Evolutionary conservation across 2,888 invertebrate species (phyloP), one percentile per base, ranked within the genome.

Genomic region (Xestia c-nigrum): DNA sequence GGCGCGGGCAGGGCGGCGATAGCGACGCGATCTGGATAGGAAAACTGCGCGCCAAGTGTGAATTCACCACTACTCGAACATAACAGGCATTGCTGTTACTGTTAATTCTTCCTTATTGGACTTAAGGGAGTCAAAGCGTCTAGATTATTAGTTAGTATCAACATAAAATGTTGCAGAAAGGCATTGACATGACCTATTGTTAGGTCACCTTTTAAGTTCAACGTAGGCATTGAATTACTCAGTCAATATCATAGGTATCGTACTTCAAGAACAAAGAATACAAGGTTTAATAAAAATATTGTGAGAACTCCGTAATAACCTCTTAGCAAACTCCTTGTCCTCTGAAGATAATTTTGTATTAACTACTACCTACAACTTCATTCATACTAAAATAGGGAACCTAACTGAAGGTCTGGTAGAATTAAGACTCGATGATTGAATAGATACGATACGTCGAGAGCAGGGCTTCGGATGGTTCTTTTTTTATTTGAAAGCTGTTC

Each of bases 191-290:
- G n/a, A 40, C 40, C 9, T 43, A 43, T 38, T 31, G 21, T 21
- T 52, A 9, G 31, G 52, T 55, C 31, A 73, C 43, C 72, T 72
- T 55, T 73, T 46, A 71, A 52, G 31, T 73, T 55, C 5, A 74
- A 75, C 59, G 38, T 47, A 55, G 47, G 16, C 57, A 47, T 47
- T 57, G 46, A 59, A 57, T 38, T 47, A 40, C 7, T 59, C 24
- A n/a, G 24, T n/a, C 21, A 74, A 59, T 59, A 59, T 24, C 59
- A 75, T 31, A 74, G 12, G 55, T 24, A 55, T 43, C 12, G n/a
- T 50, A 19, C 47, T 24, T 16, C 40, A 31, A 31, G 31, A 76
- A 50, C 50, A 61, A 61, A 61, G 21, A 59, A 40, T 69, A 52
- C 70, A 16, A 70, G 50, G 16, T 72, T 52, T 16, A 16, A 52